Conservation (phyloP, 2,113 vertebrate species). For the Dendrocopos noguchii region DNA sequence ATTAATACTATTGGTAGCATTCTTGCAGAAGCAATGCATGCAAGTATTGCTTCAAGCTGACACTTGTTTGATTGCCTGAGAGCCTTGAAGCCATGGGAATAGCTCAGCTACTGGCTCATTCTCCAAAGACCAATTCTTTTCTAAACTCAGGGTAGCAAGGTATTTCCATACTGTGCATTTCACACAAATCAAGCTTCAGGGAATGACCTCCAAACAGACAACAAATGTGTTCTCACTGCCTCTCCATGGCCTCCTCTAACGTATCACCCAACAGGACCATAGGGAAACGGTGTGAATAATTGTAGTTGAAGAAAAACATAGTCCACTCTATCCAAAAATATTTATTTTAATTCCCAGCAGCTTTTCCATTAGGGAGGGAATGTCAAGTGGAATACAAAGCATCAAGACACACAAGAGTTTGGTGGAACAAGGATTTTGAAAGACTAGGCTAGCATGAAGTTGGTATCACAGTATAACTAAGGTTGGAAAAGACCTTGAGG, state of each 20-base stretch:
- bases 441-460: neutral
- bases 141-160: neutral
- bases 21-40: neutral
- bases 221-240: neutral
- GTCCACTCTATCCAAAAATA: neutral
- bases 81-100: neutral
- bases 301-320: neutral
- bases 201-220: neutral
- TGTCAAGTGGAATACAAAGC: neutral
- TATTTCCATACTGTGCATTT: neutral
- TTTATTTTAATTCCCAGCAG: neutral
- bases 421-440: neutral
- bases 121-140: neutral
- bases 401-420: neutral
- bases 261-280: neutral
- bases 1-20: neutral
- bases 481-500: no score
- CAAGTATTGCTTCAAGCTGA: neutral
- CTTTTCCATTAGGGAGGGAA: neutral
- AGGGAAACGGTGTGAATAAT: fast-evolving
- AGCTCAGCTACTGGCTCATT: neutral
- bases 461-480: no score
- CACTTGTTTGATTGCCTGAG: neutral
- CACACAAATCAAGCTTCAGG: neutral
- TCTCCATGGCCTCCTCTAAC: neutral